phyloP scores from a whole-genome alignment of 1,140 invertebrate species.

The Diuraphis noxia region DNA sequence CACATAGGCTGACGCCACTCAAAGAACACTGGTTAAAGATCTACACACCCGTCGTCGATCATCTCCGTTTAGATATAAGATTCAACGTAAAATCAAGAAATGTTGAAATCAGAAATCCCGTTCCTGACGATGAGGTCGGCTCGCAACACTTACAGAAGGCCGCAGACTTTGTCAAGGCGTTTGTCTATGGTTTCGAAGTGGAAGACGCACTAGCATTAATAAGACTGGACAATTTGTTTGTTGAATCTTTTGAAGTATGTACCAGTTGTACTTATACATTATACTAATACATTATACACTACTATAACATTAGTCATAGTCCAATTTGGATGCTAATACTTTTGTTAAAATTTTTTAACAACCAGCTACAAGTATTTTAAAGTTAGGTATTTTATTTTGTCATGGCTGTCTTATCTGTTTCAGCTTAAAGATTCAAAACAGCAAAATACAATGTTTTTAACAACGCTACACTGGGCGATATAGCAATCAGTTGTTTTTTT shows the following conservation, averaged over 20 bases:
- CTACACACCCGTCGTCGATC: slow-evolving; percentile 93
- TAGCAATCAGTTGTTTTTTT: no score
- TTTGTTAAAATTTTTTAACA: background rate
- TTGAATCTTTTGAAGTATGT: slow-evolving; percentile 87
- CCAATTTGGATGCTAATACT: background rate
- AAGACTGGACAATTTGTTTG: slow-evolving; percentile 94
- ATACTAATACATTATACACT: background rate
- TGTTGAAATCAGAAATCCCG: slow-evolving; percentile 79
- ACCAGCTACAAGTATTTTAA: no score
- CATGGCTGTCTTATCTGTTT: no score
- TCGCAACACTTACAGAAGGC: slow-evolving; percentile 89
- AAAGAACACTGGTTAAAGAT: slow-evolving; percentile 98
- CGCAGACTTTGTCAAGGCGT: slow-evolving; percentile 97
- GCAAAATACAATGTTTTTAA: no score
- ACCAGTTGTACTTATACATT: slow-evolving; percentile 59
- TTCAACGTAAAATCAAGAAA: slow-evolving; percentile 92
- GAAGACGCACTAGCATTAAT: slow-evolving; percentile 95
- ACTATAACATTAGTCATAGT: background rate
- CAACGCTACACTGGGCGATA: no score
- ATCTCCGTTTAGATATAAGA: slow-evolving; percentile 89
- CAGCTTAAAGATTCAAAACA: no score
- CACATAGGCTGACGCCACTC: slow-evolving; percentile 84
- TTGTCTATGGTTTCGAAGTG: slow-evolving; percentile 94
- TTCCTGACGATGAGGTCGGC: slow-evolving; percentile 82
- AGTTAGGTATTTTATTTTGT: no score